Conservation (phyloP, 2,888 invertebrate species). For the Therioaphis trifolii region DNA sequence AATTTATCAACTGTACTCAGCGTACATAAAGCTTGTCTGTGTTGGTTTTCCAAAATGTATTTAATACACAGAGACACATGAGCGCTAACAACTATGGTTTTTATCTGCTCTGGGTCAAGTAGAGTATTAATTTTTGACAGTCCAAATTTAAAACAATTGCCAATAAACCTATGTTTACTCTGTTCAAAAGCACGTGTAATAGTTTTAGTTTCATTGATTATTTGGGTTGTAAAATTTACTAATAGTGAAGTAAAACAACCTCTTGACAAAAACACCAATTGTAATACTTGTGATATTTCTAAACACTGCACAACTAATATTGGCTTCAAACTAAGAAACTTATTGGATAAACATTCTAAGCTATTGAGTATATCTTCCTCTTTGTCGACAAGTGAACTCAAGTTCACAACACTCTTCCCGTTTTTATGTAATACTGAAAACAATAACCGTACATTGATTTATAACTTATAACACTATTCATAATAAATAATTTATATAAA, state of each 20-base stretch:
- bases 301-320: conserved; percentile 47
- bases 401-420: conserved; percentile 26
- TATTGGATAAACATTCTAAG: conserved; percentile 24
- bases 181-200: conserved; percentile 18
- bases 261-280: conserved; percentile 36
- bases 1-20: conserved; percentile 21
- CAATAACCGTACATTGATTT: background rate
- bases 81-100: background rate
- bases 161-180: background rate
- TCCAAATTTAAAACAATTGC: conserved; percentile 54
- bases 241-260: conserved; percentile 6
- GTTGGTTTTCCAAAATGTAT: conserved; percentile 40
- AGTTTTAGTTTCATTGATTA: conserved; percentile 33
- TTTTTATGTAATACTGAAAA: conserved; percentile 53
- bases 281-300: conserved; percentile 49
- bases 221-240: conserved; percentile 2
- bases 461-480: background rate
- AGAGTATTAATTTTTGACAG: conserved; percentile 36
- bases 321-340: conserved; percentile 41
- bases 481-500: background rate
- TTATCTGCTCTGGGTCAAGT: background rate
- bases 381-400: conserved; percentile 25
- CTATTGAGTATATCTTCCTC: conserved; percentile 46
- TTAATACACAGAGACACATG: conserved; percentile 26
- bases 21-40: conserved; percentile 22